phyloP scores from a whole-genome alignment of 2,113 vertebrate species.

The Canis aureus region DNA sequence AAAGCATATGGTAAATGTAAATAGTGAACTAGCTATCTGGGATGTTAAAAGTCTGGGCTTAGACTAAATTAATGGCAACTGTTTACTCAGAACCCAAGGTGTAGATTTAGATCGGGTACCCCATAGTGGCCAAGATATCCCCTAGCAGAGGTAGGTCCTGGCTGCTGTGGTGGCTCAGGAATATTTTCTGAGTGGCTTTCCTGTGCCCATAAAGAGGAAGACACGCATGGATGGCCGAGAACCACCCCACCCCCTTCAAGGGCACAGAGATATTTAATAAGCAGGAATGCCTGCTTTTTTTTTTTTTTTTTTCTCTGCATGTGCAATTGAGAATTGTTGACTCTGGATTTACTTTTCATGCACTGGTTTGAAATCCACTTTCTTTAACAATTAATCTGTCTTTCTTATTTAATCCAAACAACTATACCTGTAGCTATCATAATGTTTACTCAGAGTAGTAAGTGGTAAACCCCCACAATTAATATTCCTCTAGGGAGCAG shows the following conservation, averaged over 20 bases:
- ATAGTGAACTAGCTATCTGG: conserved; percentile 50
- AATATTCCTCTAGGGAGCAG: conserved; percentile 71
- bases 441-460: conserved; percentile 78
- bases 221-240: fast-evolving
- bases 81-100: not conserved
- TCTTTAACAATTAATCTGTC: not conserved
- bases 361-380: not conserved
- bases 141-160: not conserved
- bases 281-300: not conserved
- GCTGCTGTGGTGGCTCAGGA: not conserved
- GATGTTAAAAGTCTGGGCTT: conserved; percentile 53
- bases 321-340: not conserved
- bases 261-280: not conserved
- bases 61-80: conserved; percentile 62
- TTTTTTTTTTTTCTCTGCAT: not conserved
- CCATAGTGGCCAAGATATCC: not conserved
- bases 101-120: not conserved
- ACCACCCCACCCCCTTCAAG: not conserved
- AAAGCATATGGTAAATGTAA: conserved; percentile 65
- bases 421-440: conserved; percentile 55
- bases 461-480: conserved; percentile 62
- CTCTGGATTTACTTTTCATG: not conserved
- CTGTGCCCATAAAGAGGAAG: not conserved
- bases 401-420: not conserved
- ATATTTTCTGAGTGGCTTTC: not conserved